Base-by-base conservation (phyloP, 30 jellyfish, hydroid and myxozoan species). In the Morbakka virulenta region DNA sequence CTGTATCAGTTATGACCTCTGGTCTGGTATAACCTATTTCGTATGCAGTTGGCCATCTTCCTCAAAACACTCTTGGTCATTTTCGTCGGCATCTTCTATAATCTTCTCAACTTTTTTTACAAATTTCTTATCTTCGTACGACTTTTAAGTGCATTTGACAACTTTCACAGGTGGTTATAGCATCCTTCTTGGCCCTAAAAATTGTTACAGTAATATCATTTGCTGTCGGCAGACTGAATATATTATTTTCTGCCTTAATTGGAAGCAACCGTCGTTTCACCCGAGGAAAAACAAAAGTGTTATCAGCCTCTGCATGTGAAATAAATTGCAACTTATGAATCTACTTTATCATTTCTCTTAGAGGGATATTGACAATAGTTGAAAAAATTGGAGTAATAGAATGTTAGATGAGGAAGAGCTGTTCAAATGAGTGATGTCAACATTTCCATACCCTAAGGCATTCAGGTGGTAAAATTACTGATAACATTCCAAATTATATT, bases 381-480 rank as follows among this genome's bases (percentile, higher is more conserved):
- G 74, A 50, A 34, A 72, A 72, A 13, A 52, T 52, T n/a, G 76
- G 76, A 24, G 74, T 36, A 21, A 69, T 32, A 2, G 84, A 76
- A 14, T 49, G 81, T 53, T 52, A 33, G 52, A 76, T 28, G 12
- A 35, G 76, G 34, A 76, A 57, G 30, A 62, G 67, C 79, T 76
- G 87, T n/a, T n/a, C n/a, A n/a, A n/a, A n/a, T n/a, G n/a, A n/a
- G n/a, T n/a, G n/a, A 49, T 78, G 62, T 33, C 87, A 68, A 22
- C 68, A 35, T 41, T 20, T 76, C 87, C 87, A 76, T 12, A 76
- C 29, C 36, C 87, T 28, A 24, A 76, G 35, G 25, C 49, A 9
- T 76, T 76, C 87, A 20, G 32, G 62, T 13, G 87, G 87, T 33
- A 52, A 35, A 24, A 1, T 34, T n/a, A n/a, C n/a, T n/a, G n/a